Percentiles rank a stretch among this genome's conserved stretches.
phyloP scores from a whole-genome alignment of 92 coral and sea anemone species.

The Epizoanthus scotinus region DNA sequence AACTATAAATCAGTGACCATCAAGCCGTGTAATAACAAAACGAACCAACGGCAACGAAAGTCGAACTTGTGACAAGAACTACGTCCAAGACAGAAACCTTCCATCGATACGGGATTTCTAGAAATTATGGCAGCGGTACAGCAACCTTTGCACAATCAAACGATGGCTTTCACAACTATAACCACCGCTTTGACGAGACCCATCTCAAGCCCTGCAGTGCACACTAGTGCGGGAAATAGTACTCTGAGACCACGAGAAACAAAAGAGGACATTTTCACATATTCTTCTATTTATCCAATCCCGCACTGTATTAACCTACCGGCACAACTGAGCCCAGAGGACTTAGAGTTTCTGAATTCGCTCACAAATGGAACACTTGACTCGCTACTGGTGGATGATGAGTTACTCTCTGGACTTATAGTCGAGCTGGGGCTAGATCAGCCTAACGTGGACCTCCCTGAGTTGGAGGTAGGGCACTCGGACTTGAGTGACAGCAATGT shows the following conservation, averaged over 20 bases:
- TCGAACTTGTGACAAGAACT: not conserved
- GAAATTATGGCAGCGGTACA: conserved; percentile 23
- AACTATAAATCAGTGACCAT: conserved; percentile 17
- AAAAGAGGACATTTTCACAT: conserved; percentile 37
- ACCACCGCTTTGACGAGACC: conserved; percentile 31
- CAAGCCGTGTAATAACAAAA: conserved; percentile 15
- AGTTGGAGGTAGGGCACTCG: conserved; percentile 27
- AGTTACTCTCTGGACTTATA: conserved; percentile 7
- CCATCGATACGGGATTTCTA: too few species aligned
- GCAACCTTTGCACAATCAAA: conserved; percentile 21
- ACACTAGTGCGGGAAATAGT: conserved; percentile 5
- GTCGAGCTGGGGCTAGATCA: conserved; percentile 30
- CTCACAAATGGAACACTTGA: conserved; percentile 17
- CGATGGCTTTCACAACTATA: conserved; percentile 31
- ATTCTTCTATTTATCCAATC: conserved; percentile 30
- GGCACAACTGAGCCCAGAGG: conserved; percentile 38
- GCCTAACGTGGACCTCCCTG: conserved; percentile 28
- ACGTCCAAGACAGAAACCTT: too few species aligned
- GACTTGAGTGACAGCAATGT: conserved; percentile 29
- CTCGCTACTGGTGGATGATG: conserved; percentile 27
- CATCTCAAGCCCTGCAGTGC: conserved; percentile 29
- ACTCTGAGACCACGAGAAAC: conserved; percentile 14
- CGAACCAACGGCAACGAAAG: not conserved
- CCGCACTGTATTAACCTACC: conserved; percentile 40
- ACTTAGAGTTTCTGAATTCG: conserved; percentile 26